Base-by-base conservation (phyloP, 2,888 invertebrate genomes). In the Neoascia interrupta region DNA sequence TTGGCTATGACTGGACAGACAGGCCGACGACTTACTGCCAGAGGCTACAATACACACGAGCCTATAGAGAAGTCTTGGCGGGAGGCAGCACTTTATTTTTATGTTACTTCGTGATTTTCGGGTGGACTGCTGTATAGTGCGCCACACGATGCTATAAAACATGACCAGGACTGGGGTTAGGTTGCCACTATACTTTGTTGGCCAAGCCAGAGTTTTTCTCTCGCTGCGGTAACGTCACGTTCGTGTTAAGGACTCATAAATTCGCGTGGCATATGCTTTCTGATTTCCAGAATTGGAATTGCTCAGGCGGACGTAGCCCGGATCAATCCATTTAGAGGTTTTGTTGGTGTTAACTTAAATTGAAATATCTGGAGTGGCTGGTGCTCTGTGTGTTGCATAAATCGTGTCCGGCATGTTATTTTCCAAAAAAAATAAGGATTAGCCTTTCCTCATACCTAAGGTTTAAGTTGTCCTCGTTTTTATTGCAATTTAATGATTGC, bases 291-390 rank as follows among this genome's bases (percentile, higher is more conserved):
- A 73, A 79, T 63, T 79, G 73, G 73, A 79, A 73, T 79, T 79
- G 79, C 79, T 73, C 73, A 79, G 61, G 79, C 79, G 79, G 73
- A 79, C 79, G 79, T 79, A 73, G 79, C 79, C 79, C 79, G 73
- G 79, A 79, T 79, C 79, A 79, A 79, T 79, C 79, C 79, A 73
- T 79, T 79, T 79, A 79, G 73, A 56, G 66, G 73, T 73, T 79
- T 79, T 75, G 75, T 81, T 81, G 66, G 81, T 81, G 81, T 81
- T 75, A 68, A 75, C 60, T 76, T 70, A 70, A 79, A 82, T 79
- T 81, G 81, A 81, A 81, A 79, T 81, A 81, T 81, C 81, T 79
- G 53, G 72, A 66, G 64, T 70, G 64, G 39, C 47, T 47, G 47
- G 23, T 19, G 39, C 37, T 19, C 28, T 31, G 10, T 39, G n/a